Conservation (phyloP, 2,113 vertebrate species). For the Blennius ocellaris region DNA sequence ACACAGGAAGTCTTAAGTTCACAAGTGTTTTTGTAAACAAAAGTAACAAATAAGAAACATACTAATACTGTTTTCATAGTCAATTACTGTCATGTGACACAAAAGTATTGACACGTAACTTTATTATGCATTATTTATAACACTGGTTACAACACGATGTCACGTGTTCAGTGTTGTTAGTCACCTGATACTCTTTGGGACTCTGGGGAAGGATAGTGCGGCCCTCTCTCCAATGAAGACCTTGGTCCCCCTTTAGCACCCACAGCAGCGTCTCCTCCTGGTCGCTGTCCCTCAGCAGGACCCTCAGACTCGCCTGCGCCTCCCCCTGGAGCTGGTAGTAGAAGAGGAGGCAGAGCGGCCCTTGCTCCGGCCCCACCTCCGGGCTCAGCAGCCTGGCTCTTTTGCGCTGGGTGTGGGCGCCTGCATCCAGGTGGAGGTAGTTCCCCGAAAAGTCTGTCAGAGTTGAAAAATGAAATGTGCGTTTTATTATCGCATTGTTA, state of each 20-base stretch:
- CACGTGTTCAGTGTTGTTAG: too few species aligned
- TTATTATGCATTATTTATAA: too few species aligned
- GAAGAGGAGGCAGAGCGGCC: slow-evolving; percentile 93
- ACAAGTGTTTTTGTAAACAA: too few species aligned
- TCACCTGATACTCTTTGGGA: slow-evolving; percentile 92
- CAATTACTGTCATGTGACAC: too few species aligned
- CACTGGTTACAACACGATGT: too few species aligned
- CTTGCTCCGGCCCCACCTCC: slow-evolving; percentile 85
- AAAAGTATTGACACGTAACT: too few species aligned
- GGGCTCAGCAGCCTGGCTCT: slow-evolving; percentile 92
- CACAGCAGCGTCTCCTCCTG: slow-evolving; percentile 92
- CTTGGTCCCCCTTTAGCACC: slow-evolving; percentile 91
- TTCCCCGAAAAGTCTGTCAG: slow-evolving; percentile 84
- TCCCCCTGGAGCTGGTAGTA: slow-evolving; percentile 91
- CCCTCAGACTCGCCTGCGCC: slow-evolving; percentile 87
- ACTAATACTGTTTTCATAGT: too few species aligned
- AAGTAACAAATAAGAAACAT: too few species aligned
- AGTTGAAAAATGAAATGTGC: too few species aligned
- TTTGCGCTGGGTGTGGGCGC: slow-evolving; percentile 85
- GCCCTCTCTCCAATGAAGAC: slow-evolving; percentile 93
- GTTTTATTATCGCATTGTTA: background rate
- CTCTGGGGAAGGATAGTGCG: slow-evolving; percentile 93
- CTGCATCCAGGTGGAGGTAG: slow-evolving; percentile 90
- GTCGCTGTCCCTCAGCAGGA: slow-evolving; percentile 87
- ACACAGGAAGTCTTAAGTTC: too few species aligned